A percentile compares a stretch with the other conserved stretches of the same genome.
phyloP scores from a whole-genome alignment of 2,888 invertebrate species.

The Hyppa rectilinea region DNA sequence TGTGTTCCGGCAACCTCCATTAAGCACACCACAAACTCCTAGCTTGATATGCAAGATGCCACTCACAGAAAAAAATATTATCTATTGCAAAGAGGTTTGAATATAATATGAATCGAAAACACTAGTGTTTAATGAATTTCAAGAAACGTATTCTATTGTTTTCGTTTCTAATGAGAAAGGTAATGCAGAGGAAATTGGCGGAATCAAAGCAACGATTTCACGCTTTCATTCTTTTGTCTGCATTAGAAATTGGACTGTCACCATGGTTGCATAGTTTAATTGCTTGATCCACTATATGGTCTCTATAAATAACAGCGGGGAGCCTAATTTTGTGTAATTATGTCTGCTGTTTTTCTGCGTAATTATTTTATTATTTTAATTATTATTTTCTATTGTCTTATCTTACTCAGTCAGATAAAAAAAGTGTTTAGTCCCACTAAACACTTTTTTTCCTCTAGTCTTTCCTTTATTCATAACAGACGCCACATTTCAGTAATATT shows the following conservation, averaged over 20 bases:
- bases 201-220: constrained; percentile 53
- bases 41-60: no score
- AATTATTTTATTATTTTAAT: constrained; percentile 29
- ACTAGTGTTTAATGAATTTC: constrained; percentile 22
- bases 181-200: constrained; percentile 43
- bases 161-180: constrained; percentile 29
- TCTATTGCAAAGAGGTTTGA: not conserved
- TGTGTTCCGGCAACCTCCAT: no score
- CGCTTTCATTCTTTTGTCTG: constrained; percentile 63
- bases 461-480: not conserved
- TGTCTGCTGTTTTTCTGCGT: constrained; percentile 1
- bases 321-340: constrained; percentile 38
- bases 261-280: constrained; percentile 60
- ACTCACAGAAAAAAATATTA: no score
- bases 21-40: no score
- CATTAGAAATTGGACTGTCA: constrained; percentile 62
- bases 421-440: no score
- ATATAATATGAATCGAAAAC: not conserved
- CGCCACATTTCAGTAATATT: not conserved
- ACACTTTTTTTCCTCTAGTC: not conserved
- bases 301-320: constrained; percentile 20
- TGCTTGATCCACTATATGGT: constrained; percentile 36
- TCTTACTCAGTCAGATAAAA: not conserved
- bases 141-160: constrained; percentile 43
- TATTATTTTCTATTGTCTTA: constrained; percentile 25